These are phyloP conservation scores for Coendou prehensilis DNA, from an alignment of 2,797 vertebrate genomes.

Conservation along the genomic window DNA sequence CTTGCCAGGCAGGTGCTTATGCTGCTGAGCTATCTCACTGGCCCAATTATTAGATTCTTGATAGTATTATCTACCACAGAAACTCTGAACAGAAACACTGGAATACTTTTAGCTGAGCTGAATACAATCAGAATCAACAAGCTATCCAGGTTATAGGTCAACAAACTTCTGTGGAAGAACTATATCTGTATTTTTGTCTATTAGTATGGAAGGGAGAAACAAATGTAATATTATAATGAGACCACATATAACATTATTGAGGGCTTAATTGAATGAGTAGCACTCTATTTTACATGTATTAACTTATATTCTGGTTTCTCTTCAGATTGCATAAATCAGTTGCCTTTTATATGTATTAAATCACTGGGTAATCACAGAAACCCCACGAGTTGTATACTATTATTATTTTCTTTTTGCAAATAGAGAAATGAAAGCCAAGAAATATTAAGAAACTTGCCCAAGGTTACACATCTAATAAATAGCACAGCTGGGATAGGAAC, in stretches of 20 bases:
- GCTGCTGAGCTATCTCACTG: no score
- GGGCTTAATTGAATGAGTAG: background rate
- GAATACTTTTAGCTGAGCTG: constrained; percentile 16
- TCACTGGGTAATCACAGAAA: constrained; percentile 51
- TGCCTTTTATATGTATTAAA: constrained; percentile 36
- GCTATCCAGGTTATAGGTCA: background rate
- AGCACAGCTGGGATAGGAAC: constrained; percentile 40
- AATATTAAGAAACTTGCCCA: constrained; percentile 28
- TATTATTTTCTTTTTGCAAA: constrained; percentile 50
- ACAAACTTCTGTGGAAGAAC: background rate
- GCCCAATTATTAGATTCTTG: background rate
- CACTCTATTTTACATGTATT: constrained; percentile 39
- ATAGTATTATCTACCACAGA: constrained; percentile 32
- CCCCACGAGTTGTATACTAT: background rate
- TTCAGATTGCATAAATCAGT: background rate
- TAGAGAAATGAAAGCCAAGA: constrained; percentile 12
- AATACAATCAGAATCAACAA: constrained; percentile 59
- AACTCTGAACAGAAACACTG: constrained; percentile 41
- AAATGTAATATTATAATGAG: constrained; percentile 27
- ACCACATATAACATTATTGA: constrained; percentile 22
- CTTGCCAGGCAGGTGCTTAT: no score
- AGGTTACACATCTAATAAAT: constrained; percentile 27
- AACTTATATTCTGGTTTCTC: constrained; percentile 8
- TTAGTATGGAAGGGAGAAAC: background rate
- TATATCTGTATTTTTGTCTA: constrained; percentile 11